Evolutionary conservation across 2,113 vertebrate species (phyloP).

Genomic region (Phrynosoma platyrhinos): DNA sequence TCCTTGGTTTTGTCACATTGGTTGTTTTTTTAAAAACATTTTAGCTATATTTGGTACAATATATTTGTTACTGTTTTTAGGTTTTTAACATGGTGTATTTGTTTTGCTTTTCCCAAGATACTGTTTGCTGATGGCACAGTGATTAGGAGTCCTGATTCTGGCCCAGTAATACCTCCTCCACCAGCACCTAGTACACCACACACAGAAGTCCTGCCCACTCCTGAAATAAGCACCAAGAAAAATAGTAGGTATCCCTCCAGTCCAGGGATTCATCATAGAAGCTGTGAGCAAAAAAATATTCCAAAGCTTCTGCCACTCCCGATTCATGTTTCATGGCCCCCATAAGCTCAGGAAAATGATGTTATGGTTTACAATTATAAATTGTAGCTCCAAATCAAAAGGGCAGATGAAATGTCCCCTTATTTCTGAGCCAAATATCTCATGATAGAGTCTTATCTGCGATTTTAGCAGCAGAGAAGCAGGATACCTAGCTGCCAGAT

Average conservation of each 20-base stretch:
- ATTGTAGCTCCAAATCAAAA: not conserved
- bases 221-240: slow-evolving; percentile 69
- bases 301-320: not conserved
- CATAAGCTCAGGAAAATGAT: not conserved
- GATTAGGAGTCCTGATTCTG: slow-evolving; percentile 84
- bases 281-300: not conserved
- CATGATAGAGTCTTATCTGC: not conserved
- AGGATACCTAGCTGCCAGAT: not conserved
- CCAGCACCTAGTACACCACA: slow-evolving; percentile 11
- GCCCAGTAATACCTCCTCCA: slow-evolving; percentile 73
- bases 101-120: slow-evolving; percentile 75
- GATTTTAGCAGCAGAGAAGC: not conserved
- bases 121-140: slow-evolving; percentile 91
- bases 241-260: slow-evolving; percentile 74
- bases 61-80: not conserved
- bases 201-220: not conserved
- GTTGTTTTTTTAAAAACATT: not conserved
- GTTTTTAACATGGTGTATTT: not conserved
- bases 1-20: not conserved
- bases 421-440: not conserved
- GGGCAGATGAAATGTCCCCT: not conserved
- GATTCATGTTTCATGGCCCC: not conserved
- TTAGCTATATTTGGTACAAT: slow-evolving; percentile 6
- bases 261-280: not conserved
- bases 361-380: not conserved